Base-by-base conservation (phyloP, 2,797 vertebrate species). In the Tapera naevia region DNA sequence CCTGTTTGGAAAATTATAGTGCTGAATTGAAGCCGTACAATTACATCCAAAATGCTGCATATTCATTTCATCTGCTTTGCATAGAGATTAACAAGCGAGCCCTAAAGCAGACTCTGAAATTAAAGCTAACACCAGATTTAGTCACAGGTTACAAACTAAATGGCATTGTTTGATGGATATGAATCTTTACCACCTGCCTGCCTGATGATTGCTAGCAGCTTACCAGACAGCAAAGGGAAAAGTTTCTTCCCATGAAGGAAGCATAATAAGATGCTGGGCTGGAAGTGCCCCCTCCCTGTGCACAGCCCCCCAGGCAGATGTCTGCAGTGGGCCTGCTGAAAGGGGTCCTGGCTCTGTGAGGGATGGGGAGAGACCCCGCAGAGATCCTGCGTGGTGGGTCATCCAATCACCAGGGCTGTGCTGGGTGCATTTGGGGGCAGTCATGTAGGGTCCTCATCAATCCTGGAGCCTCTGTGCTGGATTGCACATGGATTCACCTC, bases 1-100 rank as follows among this genome's bases (percentile, higher is more conserved):
- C 99, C 99, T 98, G 97, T 99, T 99, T 99, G 98, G 99, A 98
- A 99, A 99, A 99, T 99, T 99, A 99, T 98, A 96, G 97, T 98
- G 98, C 98, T 98, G 99, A 99, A 98, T 99, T 98, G 98, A 98
- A 98, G 99, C 99, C 96, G 98, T 98, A 99, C 99, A 99, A 99
- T 99, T 99, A 99, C 99, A 98, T 98, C 98, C 98, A 98, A 98
- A 98, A 98, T 98, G 98, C 99, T 99, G 99, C 99, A 99, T 99
- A 99, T 99, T 99, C 99, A 99, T 99, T 98, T 98, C 97, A 98
- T 97, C 98, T 98, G 98, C 98, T 99, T 98, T 98, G 99, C 99
- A 98, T 99, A 98, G 99, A 99, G 99, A 99, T 99, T 98, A 98
- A 98, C 99, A 98, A 98, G 98, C 98, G 96, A 96, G 97, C 97